Conservation (phyloP, 1,140 invertebrate species). For the Neoseiulus cucumeris region DNA sequence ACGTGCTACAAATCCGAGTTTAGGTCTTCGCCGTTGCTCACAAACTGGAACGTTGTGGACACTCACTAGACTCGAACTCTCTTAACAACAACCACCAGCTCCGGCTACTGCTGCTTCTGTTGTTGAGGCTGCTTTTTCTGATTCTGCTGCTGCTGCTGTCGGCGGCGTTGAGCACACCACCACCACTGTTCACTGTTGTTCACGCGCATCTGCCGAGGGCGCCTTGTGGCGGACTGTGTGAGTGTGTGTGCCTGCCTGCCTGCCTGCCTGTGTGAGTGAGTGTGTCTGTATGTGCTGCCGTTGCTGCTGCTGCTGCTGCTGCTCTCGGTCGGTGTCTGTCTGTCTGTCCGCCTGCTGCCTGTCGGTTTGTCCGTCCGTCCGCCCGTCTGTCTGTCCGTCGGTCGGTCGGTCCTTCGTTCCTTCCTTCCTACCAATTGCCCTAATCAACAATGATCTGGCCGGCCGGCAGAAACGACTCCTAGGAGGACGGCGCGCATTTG, state of each 20-base stretch:
- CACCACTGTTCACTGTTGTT: background rate
- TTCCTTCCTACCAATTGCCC: conserved; percentile 9
- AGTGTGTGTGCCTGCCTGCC: too few species aligned
- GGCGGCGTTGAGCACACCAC: background rate
- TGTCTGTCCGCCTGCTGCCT: conserved; percentile 3
- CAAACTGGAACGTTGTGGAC: too few species aligned
- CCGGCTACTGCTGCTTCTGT: background rate
- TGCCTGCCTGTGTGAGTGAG: too few species aligned
- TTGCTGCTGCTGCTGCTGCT: background rate
- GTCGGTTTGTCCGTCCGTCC: background rate
- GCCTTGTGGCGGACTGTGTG: background rate
- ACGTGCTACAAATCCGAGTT: background rate
- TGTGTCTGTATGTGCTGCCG: background rate
- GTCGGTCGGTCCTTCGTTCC: background rate
- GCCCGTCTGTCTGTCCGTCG: too few species aligned
- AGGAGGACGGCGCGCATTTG: conserved; percentile 9
- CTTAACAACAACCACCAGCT: background rate
- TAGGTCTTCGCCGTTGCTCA: too few species aligned
- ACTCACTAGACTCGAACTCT: background rate
- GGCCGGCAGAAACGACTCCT: conserved; percentile 10
- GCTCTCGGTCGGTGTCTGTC: background rate
- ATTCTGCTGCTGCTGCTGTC: background rate
- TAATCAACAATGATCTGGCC: conserved; percentile 12
- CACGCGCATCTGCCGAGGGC: background rate
- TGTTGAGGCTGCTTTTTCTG: background rate